These are phyloP conservation scores for Volucella zonaria DNA, from an alignment of 2,888 invertebrate genomes.

Conservation along the genomic window DNA sequence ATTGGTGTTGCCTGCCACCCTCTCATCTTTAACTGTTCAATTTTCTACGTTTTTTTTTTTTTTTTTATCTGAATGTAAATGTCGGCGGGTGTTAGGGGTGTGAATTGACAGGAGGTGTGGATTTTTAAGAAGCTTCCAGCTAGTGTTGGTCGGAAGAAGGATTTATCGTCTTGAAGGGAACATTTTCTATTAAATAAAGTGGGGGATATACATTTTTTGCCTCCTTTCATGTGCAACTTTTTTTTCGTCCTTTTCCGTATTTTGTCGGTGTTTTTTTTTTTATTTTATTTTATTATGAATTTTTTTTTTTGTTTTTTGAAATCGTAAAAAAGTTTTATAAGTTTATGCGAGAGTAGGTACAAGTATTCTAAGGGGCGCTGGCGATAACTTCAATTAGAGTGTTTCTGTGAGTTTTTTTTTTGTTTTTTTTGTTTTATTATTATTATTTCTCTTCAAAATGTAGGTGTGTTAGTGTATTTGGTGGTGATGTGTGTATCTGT, in stretches of 20 bases:
- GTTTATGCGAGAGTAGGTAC: conserved; percentile 47
- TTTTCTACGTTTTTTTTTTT: conserved; percentile 1
- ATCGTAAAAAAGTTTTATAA: conserved; percentile 71
- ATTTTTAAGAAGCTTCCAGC: conserved; percentile 26
- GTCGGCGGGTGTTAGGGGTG: conserved; percentile 1
- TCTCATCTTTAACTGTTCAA: not conserved
- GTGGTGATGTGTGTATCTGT: conserved; percentile 6
- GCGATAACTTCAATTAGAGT: conserved; percentile 68
- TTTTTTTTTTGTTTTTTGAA: conserved; percentile 46
- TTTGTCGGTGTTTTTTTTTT: conserved; percentile 5
- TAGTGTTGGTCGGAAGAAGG: conserved; percentile 41
- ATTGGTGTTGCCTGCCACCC: not conserved
- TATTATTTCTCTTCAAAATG: conserved; percentile 2
- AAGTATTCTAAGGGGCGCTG: conserved; percentile 12
- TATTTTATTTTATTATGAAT: conserved; percentile 52
- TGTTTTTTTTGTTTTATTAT: conserved; percentile 28
- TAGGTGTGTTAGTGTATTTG: too few species aligned
- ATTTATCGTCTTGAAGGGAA: conserved; percentile 67
- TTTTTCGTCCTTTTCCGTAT: conserved; percentile 15
- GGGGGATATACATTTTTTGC: conserved; percentile 35
- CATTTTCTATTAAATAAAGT: conserved; percentile 73
- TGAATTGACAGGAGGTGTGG: conserved; percentile 31
- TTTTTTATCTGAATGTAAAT: not conserved
- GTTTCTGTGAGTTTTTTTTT: conserved; percentile 30
- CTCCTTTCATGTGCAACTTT: conserved; percentile 14